Evolutionary conservation across 1,140 invertebrate genomes (phyloP).

Genomic region (Drosophila parvula): DNA sequence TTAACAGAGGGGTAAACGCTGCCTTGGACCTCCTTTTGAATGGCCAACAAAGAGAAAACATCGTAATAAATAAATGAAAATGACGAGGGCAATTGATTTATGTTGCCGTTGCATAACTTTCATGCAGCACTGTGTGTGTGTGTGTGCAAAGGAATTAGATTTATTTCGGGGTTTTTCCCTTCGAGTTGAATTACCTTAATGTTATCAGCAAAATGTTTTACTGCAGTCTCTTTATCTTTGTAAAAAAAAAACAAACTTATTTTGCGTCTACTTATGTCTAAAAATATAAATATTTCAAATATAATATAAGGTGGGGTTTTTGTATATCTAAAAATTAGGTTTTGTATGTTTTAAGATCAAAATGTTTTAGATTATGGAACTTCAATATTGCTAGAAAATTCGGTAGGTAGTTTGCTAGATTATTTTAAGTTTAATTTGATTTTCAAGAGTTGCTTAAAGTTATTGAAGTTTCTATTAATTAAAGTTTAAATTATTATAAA

Average conservation of each 20-base stretch:
- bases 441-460: too few species aligned
- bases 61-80: conserved; percentile 56
- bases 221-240: conserved; percentile 12
- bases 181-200: conserved; percentile 33
- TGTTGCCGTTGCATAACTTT: conserved; percentile 57
- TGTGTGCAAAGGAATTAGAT: conserved; percentile 27
- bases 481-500: too few species aligned
- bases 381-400: too few species aligned
- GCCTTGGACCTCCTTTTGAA: conserved; percentile 21
- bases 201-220: conserved; percentile 23
- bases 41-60: conserved; percentile 38
- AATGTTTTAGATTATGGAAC: too few species aligned
- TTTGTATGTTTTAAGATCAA: too few species aligned
- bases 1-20: conserved; percentile 6
- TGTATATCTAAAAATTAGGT: too few species aligned
- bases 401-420: too few species aligned
- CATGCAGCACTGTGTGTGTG: conserved; percentile 32
- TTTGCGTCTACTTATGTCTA: background rate
- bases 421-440: too few species aligned
- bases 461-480: too few species aligned
- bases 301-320: too few species aligned
- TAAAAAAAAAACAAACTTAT: conserved; percentile 8
- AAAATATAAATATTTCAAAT: conserved; percentile 4
- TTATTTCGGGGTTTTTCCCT: conserved; percentile 26
- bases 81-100: conserved; percentile 56